These are phyloP conservation scores for Phymorhynchus buccinoides DNA, from an alignment of 1,140 invertebrate genomes.

Conservation along the genomic window DNA sequence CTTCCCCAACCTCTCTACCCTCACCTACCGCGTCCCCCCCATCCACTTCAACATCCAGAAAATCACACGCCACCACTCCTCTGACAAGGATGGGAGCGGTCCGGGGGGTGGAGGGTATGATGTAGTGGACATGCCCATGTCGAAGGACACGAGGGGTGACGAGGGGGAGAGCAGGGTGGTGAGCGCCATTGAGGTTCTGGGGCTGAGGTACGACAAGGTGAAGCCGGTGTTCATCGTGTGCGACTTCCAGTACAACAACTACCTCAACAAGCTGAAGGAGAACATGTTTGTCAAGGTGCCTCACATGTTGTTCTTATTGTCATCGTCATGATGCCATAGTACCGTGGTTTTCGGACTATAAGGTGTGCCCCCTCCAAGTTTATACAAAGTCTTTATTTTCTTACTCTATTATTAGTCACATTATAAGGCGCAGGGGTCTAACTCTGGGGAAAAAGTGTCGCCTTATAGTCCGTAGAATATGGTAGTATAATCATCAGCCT, in stretches of 20 bases:
- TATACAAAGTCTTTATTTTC: no score
- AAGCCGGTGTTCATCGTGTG: constrained; percentile 48
- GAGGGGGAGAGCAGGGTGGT: constrained; percentile 50
- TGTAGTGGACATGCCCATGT: constrained; percentile 40
- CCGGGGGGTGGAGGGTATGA: not conserved
- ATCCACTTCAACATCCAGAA: constrained; percentile 51
- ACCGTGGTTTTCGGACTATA: no score
- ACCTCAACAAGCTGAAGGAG: constrained; percentile 48
- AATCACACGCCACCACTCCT: not conserved
- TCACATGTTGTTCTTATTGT: no score
- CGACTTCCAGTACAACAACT: constrained; percentile 50
- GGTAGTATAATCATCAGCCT: no score
- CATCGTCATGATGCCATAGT: no score
- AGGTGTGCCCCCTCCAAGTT: no score
- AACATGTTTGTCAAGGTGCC: constrained; percentile 43
- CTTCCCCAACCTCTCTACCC: constrained; percentile 33
- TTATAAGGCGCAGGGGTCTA: no score
- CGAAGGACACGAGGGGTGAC: constrained; percentile 42
- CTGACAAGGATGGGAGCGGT: not conserved
- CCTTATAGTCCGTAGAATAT: no score
- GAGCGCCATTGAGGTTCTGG: constrained; percentile 44
- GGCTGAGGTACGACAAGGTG: not conserved
- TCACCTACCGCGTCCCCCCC: constrained; percentile 45
- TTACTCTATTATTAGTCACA: no score
- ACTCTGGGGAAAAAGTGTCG: no score